Evolutionary conservation across 1,140 invertebrate species (phyloP), one percentile per base, ranked within the genome.

Genomic region (Apis florea): DNA sequence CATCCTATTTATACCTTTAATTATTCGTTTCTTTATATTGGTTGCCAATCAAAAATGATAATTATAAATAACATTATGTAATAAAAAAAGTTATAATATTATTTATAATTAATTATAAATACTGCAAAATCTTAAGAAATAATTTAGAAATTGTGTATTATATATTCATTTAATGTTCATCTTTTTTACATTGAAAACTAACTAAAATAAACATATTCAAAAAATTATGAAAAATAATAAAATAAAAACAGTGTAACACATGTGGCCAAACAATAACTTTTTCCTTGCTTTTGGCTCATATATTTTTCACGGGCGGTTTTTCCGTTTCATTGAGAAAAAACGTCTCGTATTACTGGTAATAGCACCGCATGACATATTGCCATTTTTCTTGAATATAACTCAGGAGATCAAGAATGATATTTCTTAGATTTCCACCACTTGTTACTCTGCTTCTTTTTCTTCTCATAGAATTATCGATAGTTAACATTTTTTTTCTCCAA

Each of bases 261-360:
- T 24, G 24, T 63, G 24, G 17, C 4, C 19, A 31, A 77, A 58
- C 26, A 26, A 68, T 66, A 77, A 24, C 11, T 77, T 68, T 53
- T 24, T 24, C 26, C 24, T 4, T 11, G 64, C 21, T 54, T 24
- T 24, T 58, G 63, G 21, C 56, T 15, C 10, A 26, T 31, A 31
- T 21, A 68, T 77, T 68, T 58, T 49, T 77, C 74, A 58, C 15
- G 0, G 1, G 10, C n/a, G 68, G 5, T 51, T 49, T n/a, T 21
- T 10, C 75, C 13, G 3, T 21, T 69, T 21, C 75, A 47, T 68
- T 58, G 31, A 19, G 31, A 78, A 69, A 56, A 59, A 78, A 59
- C 9, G 47, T 67, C 40, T 58, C 75, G 31, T 69, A 78, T 78
- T 59, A 68, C 24, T n/a, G 5, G 51, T 68, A 77, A 77, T 77